A percentile compares a stretch with the other conserved stretches of the same genome.
Evolutionary conservation across 2,797 vertebrate species (phyloP).

Genomic region (Threskiornis aethiopicus): DNA sequence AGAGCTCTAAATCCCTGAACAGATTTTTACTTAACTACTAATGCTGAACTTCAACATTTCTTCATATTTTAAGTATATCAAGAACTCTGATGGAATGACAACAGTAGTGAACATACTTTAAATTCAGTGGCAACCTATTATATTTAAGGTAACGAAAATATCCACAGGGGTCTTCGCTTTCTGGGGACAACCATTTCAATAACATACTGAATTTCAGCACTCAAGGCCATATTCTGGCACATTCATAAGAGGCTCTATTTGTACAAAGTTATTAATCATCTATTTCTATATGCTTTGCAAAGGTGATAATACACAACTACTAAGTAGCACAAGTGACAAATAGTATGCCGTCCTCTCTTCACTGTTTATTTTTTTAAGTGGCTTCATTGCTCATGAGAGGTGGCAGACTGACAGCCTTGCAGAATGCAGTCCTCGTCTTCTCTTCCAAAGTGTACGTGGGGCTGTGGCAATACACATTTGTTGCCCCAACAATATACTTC

Average conservation of each 20-base stretch:
- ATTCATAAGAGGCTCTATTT: neutral
- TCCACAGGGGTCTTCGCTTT: neutral
- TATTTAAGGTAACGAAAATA: neutral
- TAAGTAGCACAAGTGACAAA: neutral
- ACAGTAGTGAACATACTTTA: neutral
- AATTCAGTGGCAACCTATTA: neutral
- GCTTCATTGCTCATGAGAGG: neutral
- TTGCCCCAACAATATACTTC: rapidly evolving
- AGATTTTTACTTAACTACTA: neutral
- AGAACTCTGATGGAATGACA: neutral
- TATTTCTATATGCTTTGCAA: neutral
- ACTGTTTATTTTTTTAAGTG: neutral
- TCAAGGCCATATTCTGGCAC: neutral
- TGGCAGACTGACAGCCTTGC: neutral
- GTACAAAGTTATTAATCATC: neutral
- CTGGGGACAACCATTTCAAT: neutral
- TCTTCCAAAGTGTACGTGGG: neutral
- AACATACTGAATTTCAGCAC: neutral
- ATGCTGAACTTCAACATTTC: neutral
- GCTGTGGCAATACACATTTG: neutral
- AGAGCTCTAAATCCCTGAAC: neutral
- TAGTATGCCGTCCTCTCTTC: neutral
- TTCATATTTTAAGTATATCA: neutral
- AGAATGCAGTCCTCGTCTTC: neutral
- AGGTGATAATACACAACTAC: neutral